Conservation (phyloP, 2,888 invertebrate species). For the Thyatira batis region DNA sequence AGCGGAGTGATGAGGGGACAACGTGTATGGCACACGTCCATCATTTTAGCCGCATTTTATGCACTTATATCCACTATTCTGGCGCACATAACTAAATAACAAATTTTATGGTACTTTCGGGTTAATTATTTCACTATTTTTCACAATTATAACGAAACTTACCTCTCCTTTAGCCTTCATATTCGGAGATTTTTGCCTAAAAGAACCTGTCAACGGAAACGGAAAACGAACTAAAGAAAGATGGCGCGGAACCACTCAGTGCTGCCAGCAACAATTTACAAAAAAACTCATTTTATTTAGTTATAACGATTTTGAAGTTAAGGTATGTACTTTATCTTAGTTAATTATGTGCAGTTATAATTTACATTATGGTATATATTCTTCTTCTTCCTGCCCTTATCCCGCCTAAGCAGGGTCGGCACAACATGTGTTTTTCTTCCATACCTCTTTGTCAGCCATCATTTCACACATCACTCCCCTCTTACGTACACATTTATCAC, state of each 20-base stretch:
- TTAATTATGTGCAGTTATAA: no score
- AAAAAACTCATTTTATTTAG: no score
- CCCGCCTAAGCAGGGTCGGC: no score
- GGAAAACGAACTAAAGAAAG: constrained; percentile 62
- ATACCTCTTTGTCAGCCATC: no score
- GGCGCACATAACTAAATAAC: constrained; percentile 12
- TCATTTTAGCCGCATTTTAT: constrained; percentile 1
- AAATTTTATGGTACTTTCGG: background rate
- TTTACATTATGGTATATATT: no score
- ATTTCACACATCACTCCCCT: no score
- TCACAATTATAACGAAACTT: constrained; percentile 40
- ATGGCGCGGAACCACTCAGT: constrained; percentile 29
- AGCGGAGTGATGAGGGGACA: constrained; percentile 45
- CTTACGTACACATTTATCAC: no score
- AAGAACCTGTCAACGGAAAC: constrained; percentile 79
- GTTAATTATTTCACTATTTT: constrained; percentile 20
- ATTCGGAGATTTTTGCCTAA: constrained; percentile 76
- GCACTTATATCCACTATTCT: constrained; percentile 10
- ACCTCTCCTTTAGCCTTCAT: constrained; percentile 97
- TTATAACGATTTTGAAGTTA: no score
- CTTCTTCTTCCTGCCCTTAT: no score
- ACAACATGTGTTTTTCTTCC: no score
- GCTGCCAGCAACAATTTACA: background rate
- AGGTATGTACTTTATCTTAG: no score
- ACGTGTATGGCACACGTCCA: constrained; percentile 58